Evolutionary conservation across 2,888 invertebrate species (phyloP), one percentile per base, ranked within the genome.

Genomic region (Trilocha varians): DNA sequence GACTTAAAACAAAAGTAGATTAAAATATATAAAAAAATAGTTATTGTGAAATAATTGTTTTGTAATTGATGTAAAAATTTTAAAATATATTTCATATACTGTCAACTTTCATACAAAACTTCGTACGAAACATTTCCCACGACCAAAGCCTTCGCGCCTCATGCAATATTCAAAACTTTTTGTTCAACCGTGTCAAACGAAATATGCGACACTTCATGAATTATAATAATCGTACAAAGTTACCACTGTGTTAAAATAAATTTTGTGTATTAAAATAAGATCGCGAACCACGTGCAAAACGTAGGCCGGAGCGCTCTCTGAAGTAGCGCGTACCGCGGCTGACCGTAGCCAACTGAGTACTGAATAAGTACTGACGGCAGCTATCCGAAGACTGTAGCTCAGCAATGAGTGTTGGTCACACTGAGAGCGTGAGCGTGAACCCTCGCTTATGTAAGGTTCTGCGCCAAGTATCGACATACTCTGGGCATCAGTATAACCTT

Each of bases 251-350:
- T 13, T 32, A 15, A 14, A 36, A 37, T 41, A 32, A 25, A 18
- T 40, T 39, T 16, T 25, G 38, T 34, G 17, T 38, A 38, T 44
- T 43, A 16, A 16, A 33, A 13, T 16, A 25, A 25, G 25, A 25
- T 25, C 25, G 25, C 25, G n/a, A 6, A 5, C 17, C 36, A 16
- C 36, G 36, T 25, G 25, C 25, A 11, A 25, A 33, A 13, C 38
- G 38, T 32, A 32, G 32, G 15, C 6, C 39, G 17, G 39, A 15
- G 69, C 78, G 74, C 58, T 66, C 75, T 66, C 59, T 53, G 66
- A 50, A 54, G 73, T 66, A 64, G 59, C 62, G 61, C 68, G 52
- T 62, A 65, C 54, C 67, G 65, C 73, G 68, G 80, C 80, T 80
- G 77, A 57, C 67, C 62, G 60, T 59, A 53, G 54, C 57, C 52